Conservation (phyloP, 2,113 vertebrate species). For the Miniopterus natalensis region DNA sequence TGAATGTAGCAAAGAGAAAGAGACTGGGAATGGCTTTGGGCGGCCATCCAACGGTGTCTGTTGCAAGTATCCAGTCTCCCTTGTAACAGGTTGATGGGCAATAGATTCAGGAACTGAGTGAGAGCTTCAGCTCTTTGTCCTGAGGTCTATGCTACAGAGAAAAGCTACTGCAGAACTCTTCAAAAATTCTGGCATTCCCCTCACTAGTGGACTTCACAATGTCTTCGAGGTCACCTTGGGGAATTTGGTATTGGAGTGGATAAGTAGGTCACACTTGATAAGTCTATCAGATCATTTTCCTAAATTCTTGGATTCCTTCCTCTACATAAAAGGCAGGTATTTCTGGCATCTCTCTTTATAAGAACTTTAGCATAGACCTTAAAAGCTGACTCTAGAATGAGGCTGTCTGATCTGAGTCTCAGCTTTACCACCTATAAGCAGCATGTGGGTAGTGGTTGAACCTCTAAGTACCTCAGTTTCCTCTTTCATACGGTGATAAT, state of each 20-base stretch:
- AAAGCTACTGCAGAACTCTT: background rate
- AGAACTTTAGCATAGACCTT: background rate
- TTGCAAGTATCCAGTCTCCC: background rate
- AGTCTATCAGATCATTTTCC: background rate
- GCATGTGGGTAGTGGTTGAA: background rate
- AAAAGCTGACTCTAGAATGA: background rate
- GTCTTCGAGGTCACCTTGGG: background rate
- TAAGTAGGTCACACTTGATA: background rate
- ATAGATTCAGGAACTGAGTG: background rate
- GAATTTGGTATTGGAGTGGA: background rate
- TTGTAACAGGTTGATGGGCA: background rate
- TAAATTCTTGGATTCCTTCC: background rate
- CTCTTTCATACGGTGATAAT: background rate
- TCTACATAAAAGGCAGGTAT: background rate
- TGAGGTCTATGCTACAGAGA: background rate
- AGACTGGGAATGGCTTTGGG: background rate
- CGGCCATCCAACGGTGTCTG: background rate
- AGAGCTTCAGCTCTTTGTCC: background rate
- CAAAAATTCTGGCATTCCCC: background rate
- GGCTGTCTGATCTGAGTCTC: background rate
- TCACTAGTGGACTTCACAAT: background rate
- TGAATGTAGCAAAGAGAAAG: background rate
- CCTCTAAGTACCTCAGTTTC: background rate
- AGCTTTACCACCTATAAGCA: background rate
- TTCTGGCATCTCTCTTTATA: background rate